Base-by-base conservation (phyloP, 2,888 invertebrate species). In the Drosophila glabriapex region DNA sequence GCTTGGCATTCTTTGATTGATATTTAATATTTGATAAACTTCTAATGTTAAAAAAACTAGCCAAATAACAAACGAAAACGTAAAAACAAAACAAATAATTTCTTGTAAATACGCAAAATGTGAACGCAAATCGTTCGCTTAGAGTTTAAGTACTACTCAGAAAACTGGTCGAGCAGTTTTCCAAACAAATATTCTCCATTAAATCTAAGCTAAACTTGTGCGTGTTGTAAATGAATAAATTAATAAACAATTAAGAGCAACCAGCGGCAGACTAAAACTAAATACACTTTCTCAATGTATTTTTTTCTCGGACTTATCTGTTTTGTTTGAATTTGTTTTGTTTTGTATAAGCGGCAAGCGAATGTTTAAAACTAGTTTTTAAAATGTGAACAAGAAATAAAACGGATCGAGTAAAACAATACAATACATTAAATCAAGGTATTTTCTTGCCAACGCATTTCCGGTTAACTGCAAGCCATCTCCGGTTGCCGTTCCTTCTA, bases 171-270 rank as follows among this genome's bases (percentile, higher is more conserved):
- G 49, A 61, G 70, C 78, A 69, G 65, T 67, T 82, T 76, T 78
- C 41, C 53, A 79, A 67, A 82, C 50, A 79, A 68, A 84, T 85
- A 89, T 66, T 82, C 88, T 85, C 83, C 85, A 89, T 73, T 77
- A 78, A 75, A 55, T 70, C 53, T 86, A 86, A 86, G 89, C 60
- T 63, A 78, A 78, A 74, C 59, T 76, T 85, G 88, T 91, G 88
- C 82, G 83, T 88, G 89, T 89, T 90, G 89, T 90, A 88, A 82
- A 88, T 73, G 73, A 71, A 70, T 37, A 64, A 71, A 76, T 39
- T 50, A 68, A 49, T 43, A 49, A 71, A 73, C 68, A 60, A 29
- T n/a, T 43, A 63, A 67, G 54, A 46, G 37, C 31, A 52, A 41
- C 28, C 54, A 59, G 50, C 29, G 22, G 52, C 41, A 55, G 43